Conservation (phyloP, 2,113 vertebrate species). For the Gopherus flavomarginatus region DNA sequence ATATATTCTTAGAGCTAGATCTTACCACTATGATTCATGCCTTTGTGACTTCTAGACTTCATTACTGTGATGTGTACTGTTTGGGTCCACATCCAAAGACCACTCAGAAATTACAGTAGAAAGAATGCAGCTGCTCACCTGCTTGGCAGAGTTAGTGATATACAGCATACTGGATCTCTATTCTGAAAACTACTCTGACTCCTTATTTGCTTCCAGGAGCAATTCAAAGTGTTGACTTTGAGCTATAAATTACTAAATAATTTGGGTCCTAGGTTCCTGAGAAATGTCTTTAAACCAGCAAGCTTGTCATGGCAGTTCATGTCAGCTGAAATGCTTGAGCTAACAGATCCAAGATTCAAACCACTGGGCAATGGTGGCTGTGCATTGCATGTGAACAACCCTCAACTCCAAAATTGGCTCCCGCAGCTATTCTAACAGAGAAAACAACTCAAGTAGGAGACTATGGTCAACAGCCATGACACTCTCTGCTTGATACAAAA, state of each 20-base stretch:
- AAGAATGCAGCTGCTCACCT: constrained; percentile 70
- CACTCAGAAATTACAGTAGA: constrained; percentile 69
- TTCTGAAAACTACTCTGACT: constrained; percentile 41
- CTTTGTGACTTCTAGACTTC: constrained; percentile 65
- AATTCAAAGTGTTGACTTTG: constrained; percentile 3
- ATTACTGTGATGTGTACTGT: constrained; percentile 69
- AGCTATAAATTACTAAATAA: constrained; percentile 29
- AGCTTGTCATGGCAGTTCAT: constrained; percentile 49
- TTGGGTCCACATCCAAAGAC: constrained; percentile 63
- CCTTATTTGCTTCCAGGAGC: background rate
- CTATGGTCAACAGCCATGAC: background rate
- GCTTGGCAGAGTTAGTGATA: background rate
- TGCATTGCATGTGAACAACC: constrained; percentile 68
- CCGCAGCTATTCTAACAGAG: constrained; percentile 28
- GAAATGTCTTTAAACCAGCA: constrained; percentile 45
- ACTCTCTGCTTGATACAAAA: background rate
- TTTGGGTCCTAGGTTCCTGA: constrained; percentile 43
- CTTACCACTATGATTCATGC: constrained; percentile 22
- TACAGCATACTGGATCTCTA: constrained; percentile 15
- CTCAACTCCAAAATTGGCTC: constrained; percentile 67
- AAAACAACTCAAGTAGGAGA: background rate
- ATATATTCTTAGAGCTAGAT: constrained; percentile 43
- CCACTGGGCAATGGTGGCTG: constrained; percentile 67
- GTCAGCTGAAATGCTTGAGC: constrained; percentile 48
- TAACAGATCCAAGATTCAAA: constrained; percentile 50